phyloP scores from a whole-genome alignment of 2,888 invertebrate genomes.

The Tipula lateralis region DNA sequence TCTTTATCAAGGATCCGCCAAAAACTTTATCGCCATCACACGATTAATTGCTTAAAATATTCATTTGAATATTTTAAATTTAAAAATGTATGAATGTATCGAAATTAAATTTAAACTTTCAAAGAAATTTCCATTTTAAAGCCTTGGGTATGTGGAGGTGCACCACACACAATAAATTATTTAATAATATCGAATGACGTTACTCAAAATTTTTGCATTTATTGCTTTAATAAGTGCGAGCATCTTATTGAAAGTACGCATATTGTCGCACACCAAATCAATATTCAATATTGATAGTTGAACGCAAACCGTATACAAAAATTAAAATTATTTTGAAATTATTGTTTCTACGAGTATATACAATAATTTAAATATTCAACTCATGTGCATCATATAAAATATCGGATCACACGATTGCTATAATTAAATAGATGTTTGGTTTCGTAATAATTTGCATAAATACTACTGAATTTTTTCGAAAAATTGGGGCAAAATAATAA shows the following conservation, averaged over 20 bases:
- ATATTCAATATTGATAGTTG: not conserved
- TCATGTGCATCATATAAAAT: not conserved
- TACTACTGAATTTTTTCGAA: not conserved
- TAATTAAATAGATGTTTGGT: not conserved
- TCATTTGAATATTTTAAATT: not conserved
- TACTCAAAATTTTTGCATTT: not conserved
- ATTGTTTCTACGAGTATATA: not conserved
- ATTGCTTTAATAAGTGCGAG: not conserved
- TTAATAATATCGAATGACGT: not conserved
- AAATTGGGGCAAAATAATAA: not conserved
- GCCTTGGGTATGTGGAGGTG: not conserved
- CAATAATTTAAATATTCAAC: not conserved
- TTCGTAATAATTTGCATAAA: not conserved
- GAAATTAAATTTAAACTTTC: not conserved
- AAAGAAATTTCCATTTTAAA: not conserved
- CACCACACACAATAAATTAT: not conserved
- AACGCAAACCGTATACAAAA: not conserved
- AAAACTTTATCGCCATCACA: not conserved
- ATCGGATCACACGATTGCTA: not conserved
- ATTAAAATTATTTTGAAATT: not conserved
- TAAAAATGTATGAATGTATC: no score
- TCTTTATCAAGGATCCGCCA: not conserved
- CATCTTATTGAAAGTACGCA: not conserved
- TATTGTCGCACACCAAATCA: not conserved
- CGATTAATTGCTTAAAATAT: not conserved